Conservation (phyloP, 2,113 vertebrate genomes). For the Guaruba guarouba region DNA sequence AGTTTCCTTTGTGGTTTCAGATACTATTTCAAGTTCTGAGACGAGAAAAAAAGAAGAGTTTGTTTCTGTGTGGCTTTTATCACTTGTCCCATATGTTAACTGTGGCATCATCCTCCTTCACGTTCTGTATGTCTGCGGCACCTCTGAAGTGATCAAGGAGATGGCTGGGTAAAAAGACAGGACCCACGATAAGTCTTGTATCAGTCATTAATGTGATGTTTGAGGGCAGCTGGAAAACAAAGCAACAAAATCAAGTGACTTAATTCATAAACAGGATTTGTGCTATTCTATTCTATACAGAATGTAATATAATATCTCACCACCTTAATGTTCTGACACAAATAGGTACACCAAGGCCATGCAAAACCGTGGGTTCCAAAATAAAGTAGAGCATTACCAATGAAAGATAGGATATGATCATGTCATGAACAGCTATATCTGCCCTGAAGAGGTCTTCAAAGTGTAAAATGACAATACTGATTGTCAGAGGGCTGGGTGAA, state of each 20-base stretch:
- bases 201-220: background rate
- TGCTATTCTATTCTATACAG: background rate
- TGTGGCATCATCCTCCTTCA: background rate
- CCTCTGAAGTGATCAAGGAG: background rate
- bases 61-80: background rate
- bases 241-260: background rate
- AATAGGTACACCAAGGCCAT: background rate
- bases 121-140: fast-evolving
- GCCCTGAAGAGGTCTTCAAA: background rate
- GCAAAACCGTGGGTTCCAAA: background rate
- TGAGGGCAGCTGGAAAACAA: background rate
- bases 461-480: background rate
- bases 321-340: background rate
- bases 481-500: background rate
- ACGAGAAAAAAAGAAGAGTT: background rate
- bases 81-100: background rate
- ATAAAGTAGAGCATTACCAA: background rate
- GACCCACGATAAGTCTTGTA: background rate
- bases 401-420: background rate
- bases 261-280: background rate
- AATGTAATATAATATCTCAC: background rate
- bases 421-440: background rate
- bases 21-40: background rate
- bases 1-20: constrained; percentile 9
- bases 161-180: background rate